Evolutionary conservation across 1,140 invertebrate species (phyloP).

Genomic region (Brachionus koreanus): DNA sequence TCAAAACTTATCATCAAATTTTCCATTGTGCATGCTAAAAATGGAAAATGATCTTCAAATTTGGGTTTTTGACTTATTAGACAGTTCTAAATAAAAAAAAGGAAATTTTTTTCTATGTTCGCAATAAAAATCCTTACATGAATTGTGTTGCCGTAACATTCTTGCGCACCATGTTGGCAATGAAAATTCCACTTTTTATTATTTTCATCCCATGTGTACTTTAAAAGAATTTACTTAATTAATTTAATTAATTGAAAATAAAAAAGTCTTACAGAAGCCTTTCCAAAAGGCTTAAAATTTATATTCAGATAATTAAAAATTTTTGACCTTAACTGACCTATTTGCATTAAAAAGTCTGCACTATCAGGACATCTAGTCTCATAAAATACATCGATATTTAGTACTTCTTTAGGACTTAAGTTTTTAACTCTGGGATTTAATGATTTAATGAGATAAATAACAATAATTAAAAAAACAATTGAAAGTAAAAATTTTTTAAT

Average conservation of each 20-base stretch:
- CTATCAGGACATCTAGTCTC: constrained; percentile 39
- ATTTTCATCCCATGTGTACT: not conserved
- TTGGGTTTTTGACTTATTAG: not conserved
- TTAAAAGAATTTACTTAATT: not conserved
- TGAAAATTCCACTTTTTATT: not conserved
- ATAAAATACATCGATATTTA: constrained; percentile 6
- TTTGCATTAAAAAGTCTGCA: constrained; percentile 23
- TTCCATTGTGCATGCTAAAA: constrained; percentile 24
- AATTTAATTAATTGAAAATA: not conserved
- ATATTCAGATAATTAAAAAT: not conserved
- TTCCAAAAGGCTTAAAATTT: constrained; percentile 7
- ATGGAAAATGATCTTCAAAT: constrained; percentile 40
- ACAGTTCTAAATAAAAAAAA: constrained; percentile 34
- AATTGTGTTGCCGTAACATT: constrained; percentile 34
- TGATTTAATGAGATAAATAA: not conserved
- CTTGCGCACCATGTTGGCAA: constrained; percentile 31
- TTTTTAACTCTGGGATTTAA: not conserved
- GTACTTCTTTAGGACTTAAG: not conserved
- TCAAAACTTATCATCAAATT: not conserved
- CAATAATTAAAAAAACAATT: not conserved
- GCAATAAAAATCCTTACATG: not conserved
- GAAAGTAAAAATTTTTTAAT: not conserved
- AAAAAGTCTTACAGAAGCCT: not conserved
- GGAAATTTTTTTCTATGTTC: not conserved
- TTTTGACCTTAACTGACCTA: not conserved